Percentiles rank a stretch among this genome's conserved stretches.
Evolutionary conservation across 2,113 vertebrate species (phyloP).

Genomic region (Plecotus auritus): DNA sequence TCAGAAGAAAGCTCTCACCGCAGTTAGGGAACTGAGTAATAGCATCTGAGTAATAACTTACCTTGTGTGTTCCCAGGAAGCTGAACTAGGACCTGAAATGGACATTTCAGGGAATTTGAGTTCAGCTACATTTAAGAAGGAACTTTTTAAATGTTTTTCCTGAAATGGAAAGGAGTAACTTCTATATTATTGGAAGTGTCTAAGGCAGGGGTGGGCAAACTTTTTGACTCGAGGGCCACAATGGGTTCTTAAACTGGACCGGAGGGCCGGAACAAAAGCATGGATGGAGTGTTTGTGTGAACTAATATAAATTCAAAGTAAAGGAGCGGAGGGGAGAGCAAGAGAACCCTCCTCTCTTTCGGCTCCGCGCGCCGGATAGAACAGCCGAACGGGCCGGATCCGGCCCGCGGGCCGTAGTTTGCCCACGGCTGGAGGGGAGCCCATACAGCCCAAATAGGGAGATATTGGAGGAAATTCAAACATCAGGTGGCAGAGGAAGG

Average conservation of each 20-base stretch:
- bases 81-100: not conserved
- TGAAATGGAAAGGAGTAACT: not conserved
- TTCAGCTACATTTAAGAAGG: not conserved
- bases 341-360: too few relatives aligned
- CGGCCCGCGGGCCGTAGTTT: too few relatives aligned
- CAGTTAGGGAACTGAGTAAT: not conserved
- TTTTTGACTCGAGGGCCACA: too few relatives aligned
- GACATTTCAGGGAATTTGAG: conserved; percentile 9
- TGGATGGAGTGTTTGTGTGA: too few relatives aligned
- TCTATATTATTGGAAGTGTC: not conserved
- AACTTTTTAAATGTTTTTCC: conserved; percentile 15
- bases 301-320: too few relatives aligned
- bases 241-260: too few relatives aligned
- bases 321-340: too few relatives aligned
- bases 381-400: too few relatives aligned
- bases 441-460: not conserved
- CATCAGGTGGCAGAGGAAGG: not conserved
- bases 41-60: not conserved
- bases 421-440: too few relatives aligned
- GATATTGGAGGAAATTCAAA: not conserved
- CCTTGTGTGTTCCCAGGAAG: not conserved
- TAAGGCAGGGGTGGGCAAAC: too few relatives aligned
- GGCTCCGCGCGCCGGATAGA: too few relatives aligned
- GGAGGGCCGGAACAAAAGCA: too few relatives aligned
- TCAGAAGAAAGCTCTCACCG: not conserved